A percentile compares a stretch with the other conserved stretches of the same genome.
Conservation (phyloP, 2,888 invertebrate species). For the Scaptomyza caliginosa region DNA sequence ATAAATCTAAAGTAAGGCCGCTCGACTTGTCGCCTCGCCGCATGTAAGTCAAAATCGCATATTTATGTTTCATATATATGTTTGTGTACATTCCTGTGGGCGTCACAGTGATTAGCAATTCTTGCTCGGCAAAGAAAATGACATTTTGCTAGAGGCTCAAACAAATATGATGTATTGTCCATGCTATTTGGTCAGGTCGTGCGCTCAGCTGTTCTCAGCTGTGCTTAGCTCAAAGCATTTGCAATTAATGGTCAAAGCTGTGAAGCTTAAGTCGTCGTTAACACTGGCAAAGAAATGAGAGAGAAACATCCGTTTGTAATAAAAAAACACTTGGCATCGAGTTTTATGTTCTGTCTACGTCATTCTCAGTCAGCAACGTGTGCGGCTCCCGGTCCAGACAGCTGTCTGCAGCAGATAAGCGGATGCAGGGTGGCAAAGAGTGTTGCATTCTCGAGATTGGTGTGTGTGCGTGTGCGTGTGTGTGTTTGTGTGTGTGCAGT, state of each 20-base stretch:
- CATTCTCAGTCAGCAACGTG: constrained; percentile 41
- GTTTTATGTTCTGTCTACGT: constrained; percentile 24
- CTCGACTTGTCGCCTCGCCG: constrained; percentile 4
- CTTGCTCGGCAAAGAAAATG: constrained; percentile 10
- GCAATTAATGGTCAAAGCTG: constrained; percentile 18
- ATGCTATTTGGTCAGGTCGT: no score
- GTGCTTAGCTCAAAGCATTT: constrained; percentile 29
- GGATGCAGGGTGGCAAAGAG: neutral
- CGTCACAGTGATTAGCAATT: constrained; percentile 62
- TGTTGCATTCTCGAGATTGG: neutral
- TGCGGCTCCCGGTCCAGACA: constrained; percentile 43
- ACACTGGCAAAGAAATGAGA: neutral
- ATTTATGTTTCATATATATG: neutral
- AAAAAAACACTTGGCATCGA: neutral
- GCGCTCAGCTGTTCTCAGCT: constrained; percentile 24
- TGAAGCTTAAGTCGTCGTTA: constrained; percentile 9
- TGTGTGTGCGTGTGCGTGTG: no score
- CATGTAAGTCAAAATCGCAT: constrained; percentile 56
- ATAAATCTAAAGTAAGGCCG: constrained; percentile 46
- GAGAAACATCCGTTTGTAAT: constrained; percentile 27
- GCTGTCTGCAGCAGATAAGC: constrained; percentile 6
- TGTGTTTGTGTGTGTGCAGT: no score
- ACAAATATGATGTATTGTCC: no score
- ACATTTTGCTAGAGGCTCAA: constrained; percentile 17
- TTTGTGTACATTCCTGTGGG: constrained; percentile 45